A percentile compares a stretch with the other conserved stretches of the same genome.
Conservation (phyloP, 2,797 vertebrate species). For the Malacoctenus gilli region DNA sequence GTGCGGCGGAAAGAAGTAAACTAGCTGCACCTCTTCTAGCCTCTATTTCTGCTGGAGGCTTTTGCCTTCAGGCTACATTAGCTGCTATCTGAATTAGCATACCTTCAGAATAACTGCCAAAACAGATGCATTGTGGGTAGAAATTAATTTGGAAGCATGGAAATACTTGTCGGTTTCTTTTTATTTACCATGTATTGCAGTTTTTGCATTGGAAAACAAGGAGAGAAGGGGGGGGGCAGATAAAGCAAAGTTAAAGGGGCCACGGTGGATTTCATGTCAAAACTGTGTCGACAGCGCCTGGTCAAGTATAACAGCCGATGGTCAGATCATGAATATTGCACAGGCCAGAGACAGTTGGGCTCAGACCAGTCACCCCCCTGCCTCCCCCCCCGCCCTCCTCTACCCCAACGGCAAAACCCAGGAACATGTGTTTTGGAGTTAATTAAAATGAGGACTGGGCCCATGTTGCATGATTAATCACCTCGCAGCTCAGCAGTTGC, state of each 20-base stretch:
- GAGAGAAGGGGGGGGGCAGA: no score
- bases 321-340: constrained; percentile 56
- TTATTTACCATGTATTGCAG: not conserved
- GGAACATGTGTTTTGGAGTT: constrained; percentile 66
- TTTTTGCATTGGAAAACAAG: not conserved
- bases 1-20: constrained; percentile 10
- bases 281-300: constrained; percentile 2
- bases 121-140: not conserved
- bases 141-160: not conserved
- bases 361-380: constrained; percentile 18
- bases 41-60: constrained; percentile 5
- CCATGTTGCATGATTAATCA: constrained; percentile 81
- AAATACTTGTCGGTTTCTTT: not conserved
- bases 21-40: not conserved
- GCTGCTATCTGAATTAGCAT: constrained; percentile 3
- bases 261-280: not conserved
- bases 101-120: not conserved
- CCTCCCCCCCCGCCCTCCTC: not conserved
- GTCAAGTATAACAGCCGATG: constrained; percentile 28
- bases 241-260: not conserved
- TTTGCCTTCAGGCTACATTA: not conserved
- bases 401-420: constrained; percentile 44
- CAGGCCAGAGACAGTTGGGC: constrained; percentile 22
- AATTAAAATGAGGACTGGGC: constrained; percentile 74
- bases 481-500: constrained; percentile 61